phyloP scores from a whole-genome alignment of 2,113 vertebrate genomes.

The Mus musculus region DNA sequence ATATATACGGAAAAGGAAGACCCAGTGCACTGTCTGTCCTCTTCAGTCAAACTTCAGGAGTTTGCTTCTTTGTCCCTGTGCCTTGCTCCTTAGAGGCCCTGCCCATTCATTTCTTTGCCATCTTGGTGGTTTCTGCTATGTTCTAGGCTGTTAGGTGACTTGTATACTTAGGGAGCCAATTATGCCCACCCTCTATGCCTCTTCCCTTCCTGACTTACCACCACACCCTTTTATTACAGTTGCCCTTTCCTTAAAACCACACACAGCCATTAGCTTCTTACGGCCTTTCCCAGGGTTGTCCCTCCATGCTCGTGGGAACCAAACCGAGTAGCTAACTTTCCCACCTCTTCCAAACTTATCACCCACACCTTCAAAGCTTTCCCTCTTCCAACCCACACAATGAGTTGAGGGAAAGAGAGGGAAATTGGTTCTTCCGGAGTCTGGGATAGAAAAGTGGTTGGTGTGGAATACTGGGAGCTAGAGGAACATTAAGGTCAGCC shows the following conservation, averaged over 20 bases:
- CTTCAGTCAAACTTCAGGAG: background rate
- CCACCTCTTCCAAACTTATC: constrained; percentile 47
- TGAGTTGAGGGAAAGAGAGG: background rate
- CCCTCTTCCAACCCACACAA: constrained; percentile 22
- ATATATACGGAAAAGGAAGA: background rate
- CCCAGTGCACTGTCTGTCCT: background rate
- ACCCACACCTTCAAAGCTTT: constrained; percentile 32
- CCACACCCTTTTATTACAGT: background rate
- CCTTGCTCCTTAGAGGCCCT: background rate
- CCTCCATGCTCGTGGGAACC: constrained; percentile 33
- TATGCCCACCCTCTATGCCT: background rate
- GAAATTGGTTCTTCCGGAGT: background rate
- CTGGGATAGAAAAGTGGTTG: constrained; percentile 20
- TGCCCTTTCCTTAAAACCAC: constrained; percentile 14
- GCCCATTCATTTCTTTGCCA: constrained; percentile 1
- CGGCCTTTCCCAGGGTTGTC: background rate
- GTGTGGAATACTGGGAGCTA: background rate
- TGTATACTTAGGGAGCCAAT: background rate
- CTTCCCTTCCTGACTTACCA: no score
- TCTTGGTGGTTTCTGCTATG: background rate
- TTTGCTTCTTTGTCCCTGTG: background rate
- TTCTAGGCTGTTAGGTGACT: constrained; percentile 15
- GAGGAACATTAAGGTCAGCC: constrained; percentile 47
- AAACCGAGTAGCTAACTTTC: background rate
- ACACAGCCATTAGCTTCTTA: constrained; percentile 9